Percentiles rank a stretch among this genome's conserved stretches.
Evolutionary conservation across 2,113 vertebrate species (phyloP).

Genomic region (Lepus timidus): DNA sequence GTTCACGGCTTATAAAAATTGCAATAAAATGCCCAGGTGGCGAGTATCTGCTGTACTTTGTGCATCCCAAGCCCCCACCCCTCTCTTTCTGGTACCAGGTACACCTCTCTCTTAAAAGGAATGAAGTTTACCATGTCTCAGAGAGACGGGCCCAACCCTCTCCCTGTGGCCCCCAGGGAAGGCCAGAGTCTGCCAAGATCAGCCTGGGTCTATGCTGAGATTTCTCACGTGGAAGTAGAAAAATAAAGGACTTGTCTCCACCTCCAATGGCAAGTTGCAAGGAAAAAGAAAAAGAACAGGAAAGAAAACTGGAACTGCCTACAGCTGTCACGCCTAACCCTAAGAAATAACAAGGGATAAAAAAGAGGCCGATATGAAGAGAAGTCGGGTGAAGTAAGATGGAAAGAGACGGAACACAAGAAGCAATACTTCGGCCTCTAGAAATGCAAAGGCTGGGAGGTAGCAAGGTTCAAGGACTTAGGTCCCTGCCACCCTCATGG

Average conservation of each 20-base stretch:
- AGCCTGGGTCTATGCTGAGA: neutral
- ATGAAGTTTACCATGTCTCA: neutral
- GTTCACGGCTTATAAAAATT: neutral
- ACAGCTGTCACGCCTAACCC: neutral
- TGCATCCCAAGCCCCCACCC: neutral
- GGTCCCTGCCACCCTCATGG: too few species aligned
- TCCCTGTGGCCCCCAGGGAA: neutral
- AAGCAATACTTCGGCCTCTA: neutral
- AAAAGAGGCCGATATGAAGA: neutral
- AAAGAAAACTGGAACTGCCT: neutral
- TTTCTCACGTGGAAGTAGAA: neutral
- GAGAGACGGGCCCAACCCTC: neutral
- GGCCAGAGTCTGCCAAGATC: neutral
- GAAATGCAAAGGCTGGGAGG: too few species aligned
- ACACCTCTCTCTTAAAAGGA: neutral
- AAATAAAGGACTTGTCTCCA: neutral
- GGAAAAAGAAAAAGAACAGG: neutral
- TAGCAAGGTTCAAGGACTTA: too few species aligned
- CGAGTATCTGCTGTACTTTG: neutral
- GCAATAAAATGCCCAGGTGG: neutral
- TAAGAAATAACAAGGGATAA: neutral
- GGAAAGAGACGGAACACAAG: neutral
- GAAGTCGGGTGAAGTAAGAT: neutral
- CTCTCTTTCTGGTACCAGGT: neutral
- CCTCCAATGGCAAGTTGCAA: neutral